These are phyloP conservation scores for Herpetotheres cachinnans DNA, from an alignment of 2,113 vertebrate species.

Conservation along the genomic window DNA sequence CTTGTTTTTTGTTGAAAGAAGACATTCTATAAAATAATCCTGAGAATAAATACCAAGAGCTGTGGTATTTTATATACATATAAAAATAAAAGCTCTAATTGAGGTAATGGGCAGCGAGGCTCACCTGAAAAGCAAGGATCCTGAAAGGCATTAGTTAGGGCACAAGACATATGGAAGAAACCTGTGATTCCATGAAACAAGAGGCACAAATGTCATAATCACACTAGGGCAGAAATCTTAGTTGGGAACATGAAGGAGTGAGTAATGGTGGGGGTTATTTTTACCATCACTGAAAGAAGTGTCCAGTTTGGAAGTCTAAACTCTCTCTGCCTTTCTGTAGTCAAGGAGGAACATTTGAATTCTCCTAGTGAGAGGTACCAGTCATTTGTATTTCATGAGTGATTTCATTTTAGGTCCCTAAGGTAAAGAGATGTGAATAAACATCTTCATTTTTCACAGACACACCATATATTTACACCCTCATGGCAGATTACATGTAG, in stretches of 20 bases:
- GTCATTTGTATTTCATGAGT: background rate
- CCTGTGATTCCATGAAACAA: background rate
- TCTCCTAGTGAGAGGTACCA: background rate
- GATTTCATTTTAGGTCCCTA: background rate
- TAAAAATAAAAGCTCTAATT: background rate
- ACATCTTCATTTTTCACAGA: background rate
- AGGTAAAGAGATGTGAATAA: background rate
- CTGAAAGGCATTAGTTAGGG: background rate
- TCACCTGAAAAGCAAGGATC: background rate
- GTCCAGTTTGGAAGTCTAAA: background rate
- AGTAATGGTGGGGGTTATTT: background rate
- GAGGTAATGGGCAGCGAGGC: background rate
- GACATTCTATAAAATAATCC: background rate
- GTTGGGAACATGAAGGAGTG: background rate
- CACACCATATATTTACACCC: background rate
- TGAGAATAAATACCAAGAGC: background rate
- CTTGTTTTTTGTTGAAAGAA: background rate
- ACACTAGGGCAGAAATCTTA: background rate
- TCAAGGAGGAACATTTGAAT: background rate
- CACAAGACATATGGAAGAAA: background rate
- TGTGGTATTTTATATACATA: no score
- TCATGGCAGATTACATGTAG: background rate
- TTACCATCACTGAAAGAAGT: background rate
- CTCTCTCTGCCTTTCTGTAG: background rate
- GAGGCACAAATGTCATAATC: background rate